A percentile compares a stretch with the other conserved stretches of the same genome.
Conservation (phyloP, 2,888 invertebrate genomes). For the Drosophila pseudotakahashii region DNA sequence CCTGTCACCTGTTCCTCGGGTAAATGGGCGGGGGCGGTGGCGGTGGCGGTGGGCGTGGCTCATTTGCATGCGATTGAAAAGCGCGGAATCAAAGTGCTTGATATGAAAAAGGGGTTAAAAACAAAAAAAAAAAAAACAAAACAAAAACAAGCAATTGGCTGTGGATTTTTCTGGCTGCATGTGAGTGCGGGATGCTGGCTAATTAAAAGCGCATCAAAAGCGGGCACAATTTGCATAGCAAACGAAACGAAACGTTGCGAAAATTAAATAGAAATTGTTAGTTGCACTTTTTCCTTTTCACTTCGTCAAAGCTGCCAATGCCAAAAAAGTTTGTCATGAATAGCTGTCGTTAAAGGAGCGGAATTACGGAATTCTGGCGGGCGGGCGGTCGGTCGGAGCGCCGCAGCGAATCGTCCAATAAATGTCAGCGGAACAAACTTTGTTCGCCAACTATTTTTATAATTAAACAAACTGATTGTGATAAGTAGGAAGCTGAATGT, state of each 20-base stretch:
- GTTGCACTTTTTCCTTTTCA: slow-evolving; percentile 48
- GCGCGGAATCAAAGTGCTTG: slow-evolving; percentile 72
- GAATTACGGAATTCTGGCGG: slow-evolving; percentile 13
- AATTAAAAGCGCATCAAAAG: slow-evolving; percentile 78
- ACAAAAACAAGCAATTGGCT: slow-evolving; percentile 69
- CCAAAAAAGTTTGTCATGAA: slow-evolving; percentile 55
- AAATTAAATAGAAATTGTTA: slow-evolving; percentile 70
- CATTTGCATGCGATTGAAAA: slow-evolving; percentile 71
- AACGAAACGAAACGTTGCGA: slow-evolving; percentile 72
- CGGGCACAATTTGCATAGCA: slow-evolving; percentile 72
- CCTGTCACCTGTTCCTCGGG: slow-evolving; percentile 17
- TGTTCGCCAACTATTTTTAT: slow-evolving; percentile 71
- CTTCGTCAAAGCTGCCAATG: slow-evolving; percentile 58
- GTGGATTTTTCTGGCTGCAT: slow-evolving; percentile 58
- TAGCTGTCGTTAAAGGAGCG: slow-evolving; percentile 22
- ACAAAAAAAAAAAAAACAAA: slow-evolving; percentile 52
- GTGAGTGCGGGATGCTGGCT: slow-evolving; percentile 43
- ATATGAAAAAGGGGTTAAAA: slow-evolving; percentile 19
- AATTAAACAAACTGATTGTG: slow-evolving; percentile 72
- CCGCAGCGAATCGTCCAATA: slow-evolving; percentile 58
- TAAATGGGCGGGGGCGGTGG: background rate
- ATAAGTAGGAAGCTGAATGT: slow-evolving; percentile 58
- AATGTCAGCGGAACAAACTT: slow-evolving; percentile 71
- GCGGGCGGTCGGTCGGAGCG: background rate
- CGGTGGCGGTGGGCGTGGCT: slow-evolving; percentile 24